Base-by-base conservation (phyloP, 2,797 vertebrate genomes). In the Enteromius fasciolatus region DNA sequence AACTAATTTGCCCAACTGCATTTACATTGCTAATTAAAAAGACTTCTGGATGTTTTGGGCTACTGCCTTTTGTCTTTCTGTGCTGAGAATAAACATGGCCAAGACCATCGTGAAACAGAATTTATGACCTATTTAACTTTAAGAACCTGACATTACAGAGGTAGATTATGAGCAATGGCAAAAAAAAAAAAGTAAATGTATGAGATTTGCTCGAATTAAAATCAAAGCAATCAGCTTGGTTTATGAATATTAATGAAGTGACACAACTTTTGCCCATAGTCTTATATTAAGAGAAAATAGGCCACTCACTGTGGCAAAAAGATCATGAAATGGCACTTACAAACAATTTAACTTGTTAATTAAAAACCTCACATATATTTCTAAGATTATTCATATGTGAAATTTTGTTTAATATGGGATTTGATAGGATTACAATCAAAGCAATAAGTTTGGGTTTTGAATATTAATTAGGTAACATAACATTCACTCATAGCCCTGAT, bases 1-100 rank as follows among this genome's bases (percentile, higher is more conserved):
- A 89, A 88, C 83, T 76, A 86, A 89, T 89, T 84, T 74, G 70
- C 50, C 70, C 66, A 63, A 87, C 81, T 68, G 72, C 17, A 74
- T 87, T 84, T 80, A 80, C 76, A 83, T 57, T 77, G 61, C 50
- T 80, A 82, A 86, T 84, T 84, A 74, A 84, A 86, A 89, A 87
- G 89, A 89, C 89, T 90, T 90, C 87, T 86, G 82, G 79, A 83
- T 76, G 57, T 64, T 72, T 74, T 74, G 68, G 74, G 39, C 18
- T 36, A 66, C 33, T 81, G 50, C 78, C 67, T 82, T 83, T 74
- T 85, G 68, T 78, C 68, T 77, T 69, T 64, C 44, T 20, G 15
- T 18, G 86, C 48, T 28, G 44, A 83, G 82, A 86, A 83, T 84
- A 85, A 41, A 63, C 69, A 84, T 69, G 84, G 72, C 81, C 48